A percentile compares a stretch with the other conserved stretches of the same genome.
These are phyloP conservation scores for Mylabris phalerata DNA, from an alignment of 1,140 invertebrate species.

Conservation along the genomic window DNA sequence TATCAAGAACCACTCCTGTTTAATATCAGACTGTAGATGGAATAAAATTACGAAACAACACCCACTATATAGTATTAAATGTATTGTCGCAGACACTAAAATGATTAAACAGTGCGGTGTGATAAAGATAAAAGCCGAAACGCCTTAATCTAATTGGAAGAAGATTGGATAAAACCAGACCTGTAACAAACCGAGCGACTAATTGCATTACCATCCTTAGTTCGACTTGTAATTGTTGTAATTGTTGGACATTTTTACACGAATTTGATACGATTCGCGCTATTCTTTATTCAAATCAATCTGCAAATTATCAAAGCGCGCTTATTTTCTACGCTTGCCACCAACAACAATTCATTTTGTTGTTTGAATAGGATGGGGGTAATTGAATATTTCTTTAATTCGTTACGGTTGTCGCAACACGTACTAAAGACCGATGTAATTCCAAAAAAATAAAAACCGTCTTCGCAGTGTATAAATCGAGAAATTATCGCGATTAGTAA, in stretches of 20 bases:
- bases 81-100: constrained; percentile 5
- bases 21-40: constrained; percentile 2
- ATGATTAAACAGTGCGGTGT: constrained; percentile 7
- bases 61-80: not conserved
- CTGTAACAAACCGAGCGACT: constrained; percentile 10
- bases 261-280: no score
- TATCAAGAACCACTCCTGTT: constrained; percentile 13
- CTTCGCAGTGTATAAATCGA: not conserved
- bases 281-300: no score
- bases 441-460: no score
- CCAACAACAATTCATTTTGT: no score
- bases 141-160: constrained; percentile 11
- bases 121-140: constrained; percentile 11
- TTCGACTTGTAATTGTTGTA: constrained; percentile 8
- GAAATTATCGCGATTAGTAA: constrained; percentile 2
- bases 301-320: no score
- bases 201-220: constrained; percentile 14
- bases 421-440: no score
- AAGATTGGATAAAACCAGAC: constrained; percentile 7
- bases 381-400: no score
- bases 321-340: no score
- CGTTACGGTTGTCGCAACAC: no score
- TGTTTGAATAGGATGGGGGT: no score
- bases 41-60: constrained; percentile 11
- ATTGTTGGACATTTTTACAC: not conserved